phyloP scores from a whole-genome alignment of 2,797 vertebrate species.

The Eutrigla gurnardus region DNA sequence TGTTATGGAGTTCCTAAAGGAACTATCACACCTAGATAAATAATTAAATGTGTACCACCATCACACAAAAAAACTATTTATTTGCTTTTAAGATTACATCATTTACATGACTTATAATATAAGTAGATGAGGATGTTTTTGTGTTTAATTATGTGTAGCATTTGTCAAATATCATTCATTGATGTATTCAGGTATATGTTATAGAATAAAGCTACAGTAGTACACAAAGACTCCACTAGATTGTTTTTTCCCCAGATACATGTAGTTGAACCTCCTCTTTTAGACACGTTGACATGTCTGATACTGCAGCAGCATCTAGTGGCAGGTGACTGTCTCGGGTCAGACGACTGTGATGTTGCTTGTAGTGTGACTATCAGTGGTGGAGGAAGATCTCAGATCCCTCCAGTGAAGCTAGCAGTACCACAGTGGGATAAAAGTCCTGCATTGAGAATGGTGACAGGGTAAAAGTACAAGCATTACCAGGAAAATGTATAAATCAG shows the following conservation, averaged over 20 bases:
- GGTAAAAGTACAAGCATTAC: too few relatives aligned
- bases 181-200: background rate
- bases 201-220: background rate
- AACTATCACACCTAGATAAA: background rate
- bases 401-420: background rate
- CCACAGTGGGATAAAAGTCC: background rate
- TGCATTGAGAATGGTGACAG: too few relatives aligned
- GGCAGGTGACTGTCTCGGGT: background rate
- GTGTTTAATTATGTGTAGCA: background rate
- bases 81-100: too few relatives aligned
- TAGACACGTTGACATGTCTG: background rate
- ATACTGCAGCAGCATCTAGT: conserved; percentile 57
- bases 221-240: background rate
- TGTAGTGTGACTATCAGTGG: background rate
- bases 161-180: background rate
- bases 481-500: background rate
- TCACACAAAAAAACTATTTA: too few relatives aligned
- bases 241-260: background rate
- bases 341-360: background rate
- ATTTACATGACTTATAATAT: too few relatives aligned
- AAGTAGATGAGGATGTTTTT: background rate
- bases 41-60: background rate
- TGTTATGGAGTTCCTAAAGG: background rate
- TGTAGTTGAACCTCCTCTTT: background rate
- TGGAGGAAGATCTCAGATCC: background rate